Evolutionary conservation across 2,888 invertebrate species (phyloP), one percentile per base, ranked within the genome.

Genomic region (Zootermopsis nevadensis): DNA sequence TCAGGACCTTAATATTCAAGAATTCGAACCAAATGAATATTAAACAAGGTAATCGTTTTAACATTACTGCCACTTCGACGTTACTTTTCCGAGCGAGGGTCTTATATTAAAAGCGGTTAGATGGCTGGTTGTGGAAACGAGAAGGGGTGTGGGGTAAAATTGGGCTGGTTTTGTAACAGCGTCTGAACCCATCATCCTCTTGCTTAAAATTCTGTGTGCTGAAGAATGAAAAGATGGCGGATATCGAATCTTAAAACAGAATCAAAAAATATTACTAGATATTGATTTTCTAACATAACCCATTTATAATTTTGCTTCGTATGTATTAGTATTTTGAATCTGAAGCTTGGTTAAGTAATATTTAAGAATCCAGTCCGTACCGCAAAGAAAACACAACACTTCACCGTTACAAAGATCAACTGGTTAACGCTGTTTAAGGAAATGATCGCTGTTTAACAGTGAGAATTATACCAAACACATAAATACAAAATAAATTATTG

Each of bases 11-110:
- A 88, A 88, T 88, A 89, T 88, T 89, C 88, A 88, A 87, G 87
- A 87, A 87, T 86, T 86, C 86, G 85, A 87, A 86, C 87, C 86
- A 88, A 88, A 88, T 88, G 88, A 88, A 89, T 89, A 89, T 89
- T 88, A 88, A 89, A 88, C 87, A 85, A 84, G 83, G 86, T 89
- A 88, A 89, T 88, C 88, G 88, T 88, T 89, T 89, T 88, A 88
- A 86, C 88, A 87, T 87, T 86, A 86, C 83, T 82, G 82, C 85
- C 83, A 81, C 83, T 84, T 67, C 72, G 82, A 74, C 81, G 67
- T 82, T 66, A 66, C 83, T 81, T 72, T 53, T 55, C 42, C 10
- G 80, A 38, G 35, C 72, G 33, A 30, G 69, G 48, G 74, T 30
- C 33, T 69, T 79, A 77, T 82, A 82, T 82, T 82, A 77, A 82